Evolutionary conservation across 2,797 vertebrate genomes (phyloP).

Genomic region (Phoxinus dragarum): DNA sequence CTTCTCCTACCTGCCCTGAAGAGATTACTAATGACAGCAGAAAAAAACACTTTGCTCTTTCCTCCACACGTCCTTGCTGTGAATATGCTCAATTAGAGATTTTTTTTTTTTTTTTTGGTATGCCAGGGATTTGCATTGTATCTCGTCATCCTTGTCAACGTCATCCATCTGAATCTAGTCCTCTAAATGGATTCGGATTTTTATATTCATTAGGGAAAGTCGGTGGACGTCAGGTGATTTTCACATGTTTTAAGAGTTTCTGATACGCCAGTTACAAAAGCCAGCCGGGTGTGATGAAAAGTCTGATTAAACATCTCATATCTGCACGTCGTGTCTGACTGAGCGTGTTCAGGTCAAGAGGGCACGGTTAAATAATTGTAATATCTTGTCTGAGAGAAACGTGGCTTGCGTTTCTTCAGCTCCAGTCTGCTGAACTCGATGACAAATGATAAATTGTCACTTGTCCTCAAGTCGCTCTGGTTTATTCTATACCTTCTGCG

Average conservation of each 20-base stretch:
- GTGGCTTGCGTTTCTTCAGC: conserved; percentile 42
- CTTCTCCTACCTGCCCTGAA: conserved; percentile 51
- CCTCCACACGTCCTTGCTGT: conserved; percentile 38
- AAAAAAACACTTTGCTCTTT: conserved; percentile 29
- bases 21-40: conserved; percentile 54
- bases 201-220: conserved; percentile 48
- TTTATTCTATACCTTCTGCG: conserved; percentile 27
- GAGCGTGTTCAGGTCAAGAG: conserved; percentile 56
- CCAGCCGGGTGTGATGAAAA: conserved; percentile 54
- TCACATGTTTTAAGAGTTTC: conserved; percentile 43
- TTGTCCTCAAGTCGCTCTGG: conserved; percentile 26
- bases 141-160: conserved; percentile 26
- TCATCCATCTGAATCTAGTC: conserved; percentile 36
- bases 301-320: conserved; percentile 61
- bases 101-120: conserved; percentile 26
- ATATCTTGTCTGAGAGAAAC: conserved; percentile 55
- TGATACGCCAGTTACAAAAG: conserved; percentile 32
- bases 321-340: conserved; percentile 35
- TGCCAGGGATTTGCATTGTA: conserved; percentile 35
- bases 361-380: conserved; percentile 55
- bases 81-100: conserved; percentile 41
- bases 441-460: conserved; percentile 32
- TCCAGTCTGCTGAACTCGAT: not conserved
- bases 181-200: not conserved
- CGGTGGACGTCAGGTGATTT: conserved; percentile 42